Percentiles rank a stretch among this genome's conserved stretches.
These are phyloP conservation scores for Xanthia togata DNA, from an alignment of 2,888 invertebrate genomes.

Conservation along the genomic window DNA sequence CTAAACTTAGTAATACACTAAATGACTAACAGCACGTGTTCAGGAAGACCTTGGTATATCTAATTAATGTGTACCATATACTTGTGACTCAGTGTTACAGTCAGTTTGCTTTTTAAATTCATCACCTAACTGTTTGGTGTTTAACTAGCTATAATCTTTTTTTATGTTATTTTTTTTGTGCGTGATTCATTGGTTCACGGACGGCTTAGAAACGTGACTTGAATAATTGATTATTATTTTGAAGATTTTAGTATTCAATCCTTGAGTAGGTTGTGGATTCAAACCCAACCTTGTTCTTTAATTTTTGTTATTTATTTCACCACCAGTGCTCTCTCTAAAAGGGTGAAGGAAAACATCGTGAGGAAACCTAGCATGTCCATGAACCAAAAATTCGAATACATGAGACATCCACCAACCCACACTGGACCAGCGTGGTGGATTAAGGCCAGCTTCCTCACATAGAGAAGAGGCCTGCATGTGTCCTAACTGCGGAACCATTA, in stretches of 20 bases:
- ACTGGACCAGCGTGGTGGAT: background rate
- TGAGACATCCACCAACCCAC: background rate
- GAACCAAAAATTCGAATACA: too few species aligned
- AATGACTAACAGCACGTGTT: conserved; percentile 60
- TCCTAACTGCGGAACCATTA: too few species aligned
- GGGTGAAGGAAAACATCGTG: background rate
- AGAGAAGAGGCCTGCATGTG: background rate
- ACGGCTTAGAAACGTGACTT: conserved; percentile 26
- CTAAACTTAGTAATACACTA: background rate
- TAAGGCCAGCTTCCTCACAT: background rate
- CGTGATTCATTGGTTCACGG: conserved; percentile 55
- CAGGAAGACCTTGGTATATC: conserved; percentile 63
- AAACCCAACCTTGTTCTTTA: too few species aligned
- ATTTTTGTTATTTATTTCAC: too few species aligned
- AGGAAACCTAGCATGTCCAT: background rate
- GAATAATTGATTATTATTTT: conserved; percentile 44
- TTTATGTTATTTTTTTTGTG: conserved; percentile 34
- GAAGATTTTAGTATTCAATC: background rate
- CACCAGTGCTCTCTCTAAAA: background rate
- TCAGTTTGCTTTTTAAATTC: conserved; percentile 65
- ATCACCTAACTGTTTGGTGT: conserved; percentile 46
- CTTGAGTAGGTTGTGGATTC: background rate
- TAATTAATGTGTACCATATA: conserved; percentile 53
- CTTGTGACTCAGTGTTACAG: conserved; percentile 60
- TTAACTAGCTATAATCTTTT: conserved; percentile 61